Base-by-base conservation (phyloP, 2,888 invertebrate genomes). In the Agrochola circellaris region DNA sequence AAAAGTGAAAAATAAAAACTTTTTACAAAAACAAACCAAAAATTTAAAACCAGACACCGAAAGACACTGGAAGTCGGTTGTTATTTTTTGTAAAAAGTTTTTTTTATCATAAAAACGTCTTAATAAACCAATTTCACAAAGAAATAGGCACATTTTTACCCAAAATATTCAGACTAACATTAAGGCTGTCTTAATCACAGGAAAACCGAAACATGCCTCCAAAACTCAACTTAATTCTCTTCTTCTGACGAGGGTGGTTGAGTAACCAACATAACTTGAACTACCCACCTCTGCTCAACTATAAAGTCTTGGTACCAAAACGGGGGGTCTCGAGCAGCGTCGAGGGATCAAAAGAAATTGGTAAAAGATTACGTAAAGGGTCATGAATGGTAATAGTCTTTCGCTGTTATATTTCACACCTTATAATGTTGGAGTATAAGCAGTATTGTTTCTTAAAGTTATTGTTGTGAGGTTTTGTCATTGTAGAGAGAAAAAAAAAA, bases 401-500 rank as follows among this genome's bases (percentile, higher is more conserved):
- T 82, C 20, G 73, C 86, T 81, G 87, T 88, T 86, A 86, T 88
- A 83, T 86, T 88, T 89, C 86, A 82, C 88, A 88, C 88, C 88
- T 84, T 81, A 85, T 82, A 83, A 78, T 79, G 76, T 76, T 69
- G 66, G 48, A 84, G 68, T 38, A 77, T 86, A 66, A 71, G 79
- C 72, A 79, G 73, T 79, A 81, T 78, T 77, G 73, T 87, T 84
- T 77, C 62, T 30, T 66, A 26, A 77, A 81, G 75, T 82, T 82
- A 75, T 78, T 79, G 65, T 30, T 79, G 66, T 23, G 60, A 38
- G 54, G 62, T 78, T 79, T 73, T 56, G 75, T 72, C 70, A 68
- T 68, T 85, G 73, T 60, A 71, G 7, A 64, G 45, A 58, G 51
- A 38, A 80, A 34, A 75, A 62, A 72, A 73, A 76, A 54, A 38